Evolutionary conservation across 1,140 invertebrate genomes (phyloP).

Genomic region (Ridgeia piscesae): DNA sequence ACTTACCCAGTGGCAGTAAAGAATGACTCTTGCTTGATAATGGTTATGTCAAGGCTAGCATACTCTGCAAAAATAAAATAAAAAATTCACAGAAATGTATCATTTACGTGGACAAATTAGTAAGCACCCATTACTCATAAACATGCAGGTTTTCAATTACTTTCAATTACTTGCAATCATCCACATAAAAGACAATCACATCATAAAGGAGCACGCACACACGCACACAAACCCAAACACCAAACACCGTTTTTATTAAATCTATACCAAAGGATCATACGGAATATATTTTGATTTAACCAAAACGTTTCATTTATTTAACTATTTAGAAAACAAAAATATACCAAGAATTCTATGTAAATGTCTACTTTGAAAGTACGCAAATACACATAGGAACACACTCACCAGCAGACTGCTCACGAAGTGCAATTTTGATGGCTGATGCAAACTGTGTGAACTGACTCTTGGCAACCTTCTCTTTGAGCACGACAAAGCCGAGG

Average conservation of each 20-base stretch:
- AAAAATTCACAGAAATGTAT: neutral
- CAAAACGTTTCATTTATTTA: neutral
- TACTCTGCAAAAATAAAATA: neutral
- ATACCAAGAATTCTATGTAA: neutral
- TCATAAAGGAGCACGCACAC: neutral
- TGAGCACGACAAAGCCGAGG: neutral
- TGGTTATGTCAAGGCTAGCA: neutral
- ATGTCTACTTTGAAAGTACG: neutral
- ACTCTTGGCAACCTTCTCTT: neutral
- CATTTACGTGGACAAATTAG: neutral
- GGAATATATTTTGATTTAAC: neutral
- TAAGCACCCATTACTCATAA: neutral
- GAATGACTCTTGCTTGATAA: neutral
- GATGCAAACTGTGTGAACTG: neutral
- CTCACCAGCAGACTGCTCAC: neutral
- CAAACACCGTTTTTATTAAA: too few relatives aligned
- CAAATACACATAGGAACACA: neutral
- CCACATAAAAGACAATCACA: neutral
- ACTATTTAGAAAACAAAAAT: neutral
- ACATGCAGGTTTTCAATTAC: neutral
- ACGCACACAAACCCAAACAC: too few relatives aligned
- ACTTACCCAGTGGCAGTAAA: neutral
- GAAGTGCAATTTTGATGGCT: neutral
- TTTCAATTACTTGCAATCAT: neutral
- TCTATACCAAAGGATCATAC: too few relatives aligned